Base-by-base conservation (phyloP, 2,888 invertebrate genomes). In the Morpho achilles region DNA sequence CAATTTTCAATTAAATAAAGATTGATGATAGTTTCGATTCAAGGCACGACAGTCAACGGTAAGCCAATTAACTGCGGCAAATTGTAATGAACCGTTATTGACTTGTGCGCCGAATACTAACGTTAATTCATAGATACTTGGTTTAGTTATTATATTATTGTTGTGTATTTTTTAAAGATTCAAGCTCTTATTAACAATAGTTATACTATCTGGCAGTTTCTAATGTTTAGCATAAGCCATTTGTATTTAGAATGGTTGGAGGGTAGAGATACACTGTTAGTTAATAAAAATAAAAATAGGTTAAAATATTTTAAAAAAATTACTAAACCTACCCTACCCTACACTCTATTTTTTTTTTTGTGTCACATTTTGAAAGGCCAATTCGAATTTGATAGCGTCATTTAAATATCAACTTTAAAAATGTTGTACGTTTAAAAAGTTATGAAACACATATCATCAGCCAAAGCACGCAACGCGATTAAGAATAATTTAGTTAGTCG, bases 51-150 rank as follows among this genome's bases (percentile, higher is more conserved):
- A 72, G 64, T 69, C 75, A 82, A 84, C 82, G 80, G 84, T 80
- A 78, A 80, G 80, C 79, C 82, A 86, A 88, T 88, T 87, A 87
- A 81, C 76, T 74, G 73, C 73, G 75, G 75, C 77, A 75, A 80
- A 76, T 78, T 71, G 79, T 84, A 86, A 86, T 85, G 82, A 82
- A 86, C 87, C 82, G 87, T 87, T 87, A 84, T 86, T 84, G 76
- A 79, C 69, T 72, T 77, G 75, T 75, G 76, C 62, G 60, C 66
- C 69, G 87, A 84, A 84, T 88, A 76, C 72, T 69, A 82, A 43
- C 43, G 43, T 43, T 43, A 7, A 43, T 9, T 8, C 43, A 43
- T n/a, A n/a, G 43, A 43, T 43, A 43, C n/a, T 43, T 43, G 43
- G 7, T 7, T n/a, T 32, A 32, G 32, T 32, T 32, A 32, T 32